phyloP scores from a whole-genome alignment of 1,140 invertebrate species.

The Charaxes varanes region DNA sequence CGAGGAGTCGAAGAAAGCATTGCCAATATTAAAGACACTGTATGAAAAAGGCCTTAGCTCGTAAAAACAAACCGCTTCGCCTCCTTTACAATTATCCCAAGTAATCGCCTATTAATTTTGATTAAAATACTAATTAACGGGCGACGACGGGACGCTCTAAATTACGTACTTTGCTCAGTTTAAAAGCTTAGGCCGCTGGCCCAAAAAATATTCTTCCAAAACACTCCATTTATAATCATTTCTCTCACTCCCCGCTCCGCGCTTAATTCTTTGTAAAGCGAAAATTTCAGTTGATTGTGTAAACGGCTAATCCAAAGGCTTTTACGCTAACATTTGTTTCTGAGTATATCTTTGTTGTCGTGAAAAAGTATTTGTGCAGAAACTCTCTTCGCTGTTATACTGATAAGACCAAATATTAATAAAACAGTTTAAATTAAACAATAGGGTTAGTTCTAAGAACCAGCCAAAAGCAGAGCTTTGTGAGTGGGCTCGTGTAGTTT shows the following conservation, averaged over 20 bases:
- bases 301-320: conserved; percentile 40
- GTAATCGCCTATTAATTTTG: conserved; percentile 68
- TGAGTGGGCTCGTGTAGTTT: too few species aligned
- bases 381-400: conserved; percentile 10
- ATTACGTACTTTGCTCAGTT: conserved; percentile 50
- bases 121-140: conserved; percentile 67
- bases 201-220: conserved; percentile 58
- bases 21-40: too few species aligned
- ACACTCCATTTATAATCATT: conserved; percentile 34
- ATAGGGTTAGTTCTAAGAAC: too few species aligned
- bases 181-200: conserved; percentile 50
- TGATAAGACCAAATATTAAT: too few species aligned
- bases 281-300: conserved; percentile 52
- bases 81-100: conserved; percentile 33
- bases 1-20: too few species aligned
- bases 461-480: too few species aligned
- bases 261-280: conserved; percentile 43
- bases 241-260: conserved; percentile 21
- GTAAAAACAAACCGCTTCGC: conserved; percentile 4
- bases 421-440: too few species aligned
- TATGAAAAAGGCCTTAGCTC: too few species aligned
- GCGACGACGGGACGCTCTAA: conserved; percentile 45
- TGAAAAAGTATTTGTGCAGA: conserved; percentile 15
- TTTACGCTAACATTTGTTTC: conserved; percentile 25
- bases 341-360: conserved; percentile 13